phyloP scores from a whole-genome alignment of 1,140 invertebrate species.

The Drosophila pseudoananassae region DNA sequence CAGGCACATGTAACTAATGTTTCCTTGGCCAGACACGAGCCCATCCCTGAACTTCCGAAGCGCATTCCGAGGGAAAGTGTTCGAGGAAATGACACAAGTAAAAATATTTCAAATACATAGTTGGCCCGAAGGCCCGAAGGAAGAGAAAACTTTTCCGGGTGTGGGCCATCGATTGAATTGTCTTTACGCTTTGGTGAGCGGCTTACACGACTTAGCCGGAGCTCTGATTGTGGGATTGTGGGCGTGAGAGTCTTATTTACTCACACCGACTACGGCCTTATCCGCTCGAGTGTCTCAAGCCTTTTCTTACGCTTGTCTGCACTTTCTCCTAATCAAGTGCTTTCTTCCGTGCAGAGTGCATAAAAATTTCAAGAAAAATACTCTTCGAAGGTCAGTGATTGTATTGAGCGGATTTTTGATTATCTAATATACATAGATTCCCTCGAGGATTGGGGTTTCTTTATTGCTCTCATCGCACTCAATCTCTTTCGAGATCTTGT shows the following conservation, averaged over 20 bases:
- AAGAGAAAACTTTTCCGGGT: conserved; percentile 23
- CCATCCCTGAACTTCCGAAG: conserved; percentile 49
- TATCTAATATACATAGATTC: background rate
- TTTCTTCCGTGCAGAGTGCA: conserved; percentile 27
- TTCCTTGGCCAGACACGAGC: conserved; percentile 40
- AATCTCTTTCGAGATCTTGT: background rate
- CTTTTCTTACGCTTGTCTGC: conserved; percentile 47
- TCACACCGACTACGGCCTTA: background rate
- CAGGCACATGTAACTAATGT: conserved; percentile 45
- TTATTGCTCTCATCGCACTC: background rate
- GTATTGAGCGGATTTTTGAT: background rate
- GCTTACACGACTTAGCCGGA: conserved; percentile 53
- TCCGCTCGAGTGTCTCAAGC: conserved; percentile 12
- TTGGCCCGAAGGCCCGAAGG: conserved; percentile 17
- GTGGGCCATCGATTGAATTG: conserved; percentile 68
- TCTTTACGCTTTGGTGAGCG: conserved; percentile 65
- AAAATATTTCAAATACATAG: conserved; percentile 74
- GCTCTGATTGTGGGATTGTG: conserved; percentile 45
- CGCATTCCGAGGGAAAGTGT: conserved; percentile 62
- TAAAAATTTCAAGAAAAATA: conserved; percentile 11
- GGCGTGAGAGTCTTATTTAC: conserved; percentile 23
- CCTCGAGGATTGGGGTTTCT: background rate
- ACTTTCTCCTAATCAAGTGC: conserved; percentile 43
- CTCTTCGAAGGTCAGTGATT: conserved; percentile 17
- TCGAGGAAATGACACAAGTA: conserved; percentile 76